Percentiles rank a stretch among this genome's conserved stretches.
phyloP scores from a whole-genome alignment of 92 coral and sea anemone species.

The Umimayanthus kanabou region DNA sequence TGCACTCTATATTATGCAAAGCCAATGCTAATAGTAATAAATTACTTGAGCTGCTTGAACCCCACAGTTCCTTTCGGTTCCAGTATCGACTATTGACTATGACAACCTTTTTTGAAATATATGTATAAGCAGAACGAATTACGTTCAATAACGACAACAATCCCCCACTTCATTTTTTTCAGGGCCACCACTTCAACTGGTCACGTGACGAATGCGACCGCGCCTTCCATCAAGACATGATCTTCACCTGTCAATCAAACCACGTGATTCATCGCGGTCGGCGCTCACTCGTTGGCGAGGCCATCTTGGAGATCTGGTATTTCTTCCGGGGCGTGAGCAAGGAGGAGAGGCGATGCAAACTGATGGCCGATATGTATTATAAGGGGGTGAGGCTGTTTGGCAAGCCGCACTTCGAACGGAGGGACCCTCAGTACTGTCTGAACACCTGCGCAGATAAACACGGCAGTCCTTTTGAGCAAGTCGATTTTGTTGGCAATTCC shows the following conservation, averaged over 20 bases:
- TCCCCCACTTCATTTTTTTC: not conserved
- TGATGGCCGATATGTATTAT: conserved; percentile 89
- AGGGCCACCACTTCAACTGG: conserved; percentile 98
- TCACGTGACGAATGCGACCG: conserved; percentile 96
- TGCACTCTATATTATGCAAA: no score
- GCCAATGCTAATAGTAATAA: no score
- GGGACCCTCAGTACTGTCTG: conserved; percentile 79
- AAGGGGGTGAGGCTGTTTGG: conserved; percentile 89
- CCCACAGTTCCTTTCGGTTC: no score
- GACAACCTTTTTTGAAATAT: no score
- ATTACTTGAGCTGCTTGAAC: no score
- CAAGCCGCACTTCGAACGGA: conserved; percentile 83
- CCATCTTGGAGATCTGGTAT: conserved; percentile 94
- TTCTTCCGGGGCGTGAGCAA: conserved; percentile 90
- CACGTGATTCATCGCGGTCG: conserved; percentile 61
- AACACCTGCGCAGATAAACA: conserved; percentile 93
- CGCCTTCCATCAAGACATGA: conserved; percentile 87
- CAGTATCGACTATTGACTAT: no score
- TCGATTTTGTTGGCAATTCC: conserved; percentile 38
- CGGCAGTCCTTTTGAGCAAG: conserved; percentile 84
- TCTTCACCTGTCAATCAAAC: conserved; percentile 67
- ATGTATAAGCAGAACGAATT: no score
- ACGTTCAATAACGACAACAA: not conserved
- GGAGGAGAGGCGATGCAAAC: conserved; percentile 84
- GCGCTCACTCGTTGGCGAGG: conserved; percentile 76